phyloP scores from a whole-genome alignment of 2,797 vertebrate genomes.

The Telmatherina bonti region DNA sequence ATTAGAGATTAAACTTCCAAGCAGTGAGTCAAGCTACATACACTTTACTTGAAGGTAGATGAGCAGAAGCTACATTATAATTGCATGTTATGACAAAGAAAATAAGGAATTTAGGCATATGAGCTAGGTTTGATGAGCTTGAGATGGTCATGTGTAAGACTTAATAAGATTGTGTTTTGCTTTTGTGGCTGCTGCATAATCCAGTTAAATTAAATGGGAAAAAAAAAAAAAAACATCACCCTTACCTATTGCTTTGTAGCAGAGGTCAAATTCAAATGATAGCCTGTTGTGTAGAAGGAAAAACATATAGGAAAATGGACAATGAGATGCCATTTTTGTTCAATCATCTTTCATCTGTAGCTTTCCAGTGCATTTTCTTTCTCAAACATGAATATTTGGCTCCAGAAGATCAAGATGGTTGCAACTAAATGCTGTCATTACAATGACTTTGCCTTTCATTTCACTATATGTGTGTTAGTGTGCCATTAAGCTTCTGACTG shows the following conservation, averaged over 20 bases:
- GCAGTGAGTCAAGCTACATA: constrained; percentile 2
- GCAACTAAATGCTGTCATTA: too few species aligned
- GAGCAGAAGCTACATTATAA: constrained; percentile 2
- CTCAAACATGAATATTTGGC: too few species aligned
- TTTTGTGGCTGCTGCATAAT: neutral
- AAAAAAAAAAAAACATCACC: neutral
- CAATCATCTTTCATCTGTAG: too few species aligned
- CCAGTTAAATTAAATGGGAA: neutral
- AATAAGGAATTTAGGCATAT: neutral
- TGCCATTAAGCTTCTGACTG: too few species aligned
- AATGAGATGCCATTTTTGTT: neutral
- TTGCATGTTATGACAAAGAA: neutral
- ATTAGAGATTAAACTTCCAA: neutral
- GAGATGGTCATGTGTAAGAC: too few species aligned
- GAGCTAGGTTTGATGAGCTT: neutral
- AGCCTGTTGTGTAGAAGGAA: neutral
- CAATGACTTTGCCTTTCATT: too few species aligned
- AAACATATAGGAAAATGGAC: neutral
- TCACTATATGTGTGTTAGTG: too few species aligned
- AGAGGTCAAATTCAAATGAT: neutral
- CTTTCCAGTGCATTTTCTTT: too few species aligned
- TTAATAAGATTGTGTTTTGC: neutral
- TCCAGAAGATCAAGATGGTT: too few species aligned
- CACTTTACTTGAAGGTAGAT: neutral
- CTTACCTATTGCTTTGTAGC: neutral